Percentiles rank a stretch among this genome's conserved stretches.
Evolutionary conservation across 2,797 vertebrate species (phyloP).

Genomic region (Bucorvus abyssinicus): DNA sequence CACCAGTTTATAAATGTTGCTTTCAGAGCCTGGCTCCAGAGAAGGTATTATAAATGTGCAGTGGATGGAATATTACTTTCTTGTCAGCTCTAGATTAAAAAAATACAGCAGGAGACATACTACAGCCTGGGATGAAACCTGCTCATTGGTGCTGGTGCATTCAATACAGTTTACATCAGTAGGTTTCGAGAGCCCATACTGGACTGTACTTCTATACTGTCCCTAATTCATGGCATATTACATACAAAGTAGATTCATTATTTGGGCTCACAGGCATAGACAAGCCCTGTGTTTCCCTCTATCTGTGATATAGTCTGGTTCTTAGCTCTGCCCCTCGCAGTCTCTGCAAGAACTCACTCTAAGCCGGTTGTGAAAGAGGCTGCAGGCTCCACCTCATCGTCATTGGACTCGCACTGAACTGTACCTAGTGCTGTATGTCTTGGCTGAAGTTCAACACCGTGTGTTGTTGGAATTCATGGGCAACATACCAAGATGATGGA

Average conservation of each 20-base stretch:
- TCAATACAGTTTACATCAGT: neutral
- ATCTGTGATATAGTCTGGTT: neutral
- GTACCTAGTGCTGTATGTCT: neutral
- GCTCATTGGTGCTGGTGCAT: neutral
- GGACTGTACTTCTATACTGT: neutral
- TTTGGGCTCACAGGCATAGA: neutral
- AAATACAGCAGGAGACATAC: neutral
- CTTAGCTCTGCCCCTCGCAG: neutral
- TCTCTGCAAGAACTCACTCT: neutral
- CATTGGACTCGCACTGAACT: neutral
- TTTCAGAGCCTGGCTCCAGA: slow-evolving; percentile 2
- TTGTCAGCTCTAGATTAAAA: slow-evolving; percentile 1
- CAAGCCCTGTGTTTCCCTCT: neutral
- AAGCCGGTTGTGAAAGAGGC: neutral
- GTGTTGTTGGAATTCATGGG: neutral
- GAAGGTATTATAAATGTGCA: neutral
- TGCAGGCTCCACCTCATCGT: neutral
- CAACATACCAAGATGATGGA: neutral
- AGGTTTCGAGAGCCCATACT: neutral
- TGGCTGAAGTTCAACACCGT: neutral
- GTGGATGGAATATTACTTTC: slow-evolving; percentile 14
- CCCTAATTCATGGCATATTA: neutral
- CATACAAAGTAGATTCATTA: neutral
- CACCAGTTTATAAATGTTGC: neutral
- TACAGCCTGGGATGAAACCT: neutral